A percentile compares a stretch with the other conserved stretches of the same genome.
Evolutionary conservation across 1,140 invertebrate species (phyloP).

Genomic region (Propsilocerus akamusi): DNA sequence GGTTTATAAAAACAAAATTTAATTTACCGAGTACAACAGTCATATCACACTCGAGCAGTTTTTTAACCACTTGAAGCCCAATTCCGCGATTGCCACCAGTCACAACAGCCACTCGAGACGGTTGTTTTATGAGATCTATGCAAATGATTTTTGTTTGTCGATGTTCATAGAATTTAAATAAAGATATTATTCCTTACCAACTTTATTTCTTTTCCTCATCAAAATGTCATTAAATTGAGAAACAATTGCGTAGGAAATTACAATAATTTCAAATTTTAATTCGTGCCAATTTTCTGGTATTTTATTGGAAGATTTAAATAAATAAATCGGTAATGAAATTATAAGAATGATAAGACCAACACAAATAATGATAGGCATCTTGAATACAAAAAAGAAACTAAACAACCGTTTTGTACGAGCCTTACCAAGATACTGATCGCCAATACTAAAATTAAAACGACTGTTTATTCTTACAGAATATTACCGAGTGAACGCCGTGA

Average conservation of each 20-base stretch:
- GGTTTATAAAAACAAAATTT: neutral
- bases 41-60: conserved; percentile 60
- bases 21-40: conserved; percentile 60
- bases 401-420: too few species aligned
- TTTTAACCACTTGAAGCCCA: conserved; percentile 59
- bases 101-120: conserved; percentile 57
- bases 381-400: too few species aligned
- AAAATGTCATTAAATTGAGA: conserved; percentile 30
- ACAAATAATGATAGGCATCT: too few species aligned
- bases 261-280: conserved; percentile 28
- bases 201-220: conserved; percentile 28
- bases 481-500: too few species aligned
- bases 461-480: too few species aligned
- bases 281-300: conserved; percentile 23
- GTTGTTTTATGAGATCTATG: too few species aligned
- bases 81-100: conserved; percentile 80
- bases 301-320: conserved; percentile 20
- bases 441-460: too few species aligned
- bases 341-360: too few species aligned
- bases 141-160: too few species aligned
- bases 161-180: too few species aligned
- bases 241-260: conserved; percentile 30
- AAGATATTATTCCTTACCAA: conserved; percentile 24
- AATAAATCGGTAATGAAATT: too few species aligned
- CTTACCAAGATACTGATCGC: too few species aligned